Percentiles rank a stretch among this genome's conserved stretches.
Evolutionary conservation across 2,113 vertebrate species (phyloP).

Genomic region (Fulica atra): DNA sequence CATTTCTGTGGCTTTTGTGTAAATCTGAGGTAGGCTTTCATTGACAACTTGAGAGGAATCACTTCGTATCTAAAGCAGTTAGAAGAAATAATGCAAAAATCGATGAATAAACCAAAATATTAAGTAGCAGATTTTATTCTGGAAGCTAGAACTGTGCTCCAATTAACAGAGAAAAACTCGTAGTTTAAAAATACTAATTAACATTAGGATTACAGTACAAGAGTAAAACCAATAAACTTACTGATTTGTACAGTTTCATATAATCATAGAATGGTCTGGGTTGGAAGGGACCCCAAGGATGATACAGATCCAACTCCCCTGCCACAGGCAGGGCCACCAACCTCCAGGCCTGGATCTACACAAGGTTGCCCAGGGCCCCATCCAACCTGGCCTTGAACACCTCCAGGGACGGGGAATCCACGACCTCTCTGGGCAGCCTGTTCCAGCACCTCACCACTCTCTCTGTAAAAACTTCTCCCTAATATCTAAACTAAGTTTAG

Average conservation of each 20-base stretch:
- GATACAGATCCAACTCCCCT: too few relatives aligned
- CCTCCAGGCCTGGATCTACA: too few relatives aligned
- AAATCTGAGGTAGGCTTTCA: slow-evolving; percentile 91
- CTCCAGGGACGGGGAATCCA: too few relatives aligned
- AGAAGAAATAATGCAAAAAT: background rate
- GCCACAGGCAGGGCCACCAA: too few relatives aligned
- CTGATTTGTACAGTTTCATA: background rate
- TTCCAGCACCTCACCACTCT: too few relatives aligned
- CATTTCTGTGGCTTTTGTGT: slow-evolving; percentile 90
- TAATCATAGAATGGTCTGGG: too few relatives aligned
- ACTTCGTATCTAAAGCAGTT: slow-evolving; percentile 81
- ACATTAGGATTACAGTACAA: background rate
- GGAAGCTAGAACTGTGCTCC: background rate
- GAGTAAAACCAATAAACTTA: background rate
- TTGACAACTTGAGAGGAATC: slow-evolving; percentile 92
- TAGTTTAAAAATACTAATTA: background rate
- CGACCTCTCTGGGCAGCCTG: too few relatives aligned
- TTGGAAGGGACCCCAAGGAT: too few relatives aligned
- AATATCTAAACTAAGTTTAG: too few relatives aligned
- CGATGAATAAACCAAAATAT: background rate
- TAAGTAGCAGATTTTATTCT: background rate
- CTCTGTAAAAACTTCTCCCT: too few relatives aligned
- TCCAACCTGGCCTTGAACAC: too few relatives aligned
- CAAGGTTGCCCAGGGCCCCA: too few relatives aligned
- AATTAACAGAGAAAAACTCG: background rate